Percentiles rank a stretch among this genome's conserved stretches.
Evolutionary conservation across 2,113 vertebrate genomes (phyloP).

Genomic region (Heliornis fulica): DNA sequence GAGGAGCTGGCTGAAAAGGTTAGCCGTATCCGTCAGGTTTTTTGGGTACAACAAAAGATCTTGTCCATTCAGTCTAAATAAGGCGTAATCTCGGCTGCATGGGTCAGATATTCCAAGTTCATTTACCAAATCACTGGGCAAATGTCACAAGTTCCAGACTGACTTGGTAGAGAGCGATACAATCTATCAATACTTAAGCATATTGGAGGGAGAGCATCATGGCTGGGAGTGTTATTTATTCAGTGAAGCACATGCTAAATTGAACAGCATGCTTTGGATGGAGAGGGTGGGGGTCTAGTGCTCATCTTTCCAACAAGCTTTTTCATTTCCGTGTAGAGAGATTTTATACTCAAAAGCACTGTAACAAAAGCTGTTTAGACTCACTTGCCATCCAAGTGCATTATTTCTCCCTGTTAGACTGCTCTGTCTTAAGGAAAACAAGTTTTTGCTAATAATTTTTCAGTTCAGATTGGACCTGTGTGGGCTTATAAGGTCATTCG

Average conservation of each 20-base stretch:
- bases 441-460: conserved; percentile 30
- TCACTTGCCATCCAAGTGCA: background rate
- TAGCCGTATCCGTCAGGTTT: conserved; percentile 70
- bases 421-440: background rate
- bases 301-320: background rate
- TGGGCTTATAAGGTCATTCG: conserved; percentile 54
- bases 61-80: conserved; percentile 47
- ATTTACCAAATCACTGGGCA: conserved; percentile 70
- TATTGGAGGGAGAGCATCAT: conserved; percentile 44
- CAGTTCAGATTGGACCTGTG: conserved; percentile 11
- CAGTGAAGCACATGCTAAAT: conserved; percentile 61
- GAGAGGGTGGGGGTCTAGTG: background rate
- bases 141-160: conserved; percentile 71
- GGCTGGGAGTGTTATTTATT: conserved; percentile 50
- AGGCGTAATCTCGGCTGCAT: conserved; percentile 59
- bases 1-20: conserved; percentile 70
- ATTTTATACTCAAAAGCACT: conserved; percentile 21
- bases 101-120: conserved; percentile 72
- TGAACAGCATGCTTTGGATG: conserved; percentile 46
- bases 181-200: conserved; percentile 73
- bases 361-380: background rate
- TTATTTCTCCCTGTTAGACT: conserved; percentile 4
- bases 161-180: background rate
- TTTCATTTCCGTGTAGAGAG: conserved; percentile 17
- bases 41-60: conserved; percentile 67